A percentile compares a stretch with the other conserved stretches of the same genome.
Evolutionary conservation across 2,113 vertebrate species (phyloP).

Genomic region (Alosa alosa): DNA sequence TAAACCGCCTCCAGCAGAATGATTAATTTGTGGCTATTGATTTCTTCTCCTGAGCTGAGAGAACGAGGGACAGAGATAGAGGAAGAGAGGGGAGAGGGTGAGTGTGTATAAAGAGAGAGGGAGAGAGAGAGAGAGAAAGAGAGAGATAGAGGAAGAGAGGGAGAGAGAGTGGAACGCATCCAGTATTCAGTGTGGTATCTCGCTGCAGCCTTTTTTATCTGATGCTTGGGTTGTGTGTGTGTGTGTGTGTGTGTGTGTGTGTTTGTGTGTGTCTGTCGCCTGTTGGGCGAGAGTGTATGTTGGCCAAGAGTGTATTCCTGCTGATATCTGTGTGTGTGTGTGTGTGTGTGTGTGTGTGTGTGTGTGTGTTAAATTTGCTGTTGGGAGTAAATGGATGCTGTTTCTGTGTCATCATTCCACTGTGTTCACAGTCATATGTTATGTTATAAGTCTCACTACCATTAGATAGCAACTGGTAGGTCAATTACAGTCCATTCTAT

Average conservation of each 20-base stretch:
- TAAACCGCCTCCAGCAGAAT: constrained; percentile 50
- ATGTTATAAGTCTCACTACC: background rate
- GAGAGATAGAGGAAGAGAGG: constrained; percentile 29
- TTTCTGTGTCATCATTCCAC: background rate
- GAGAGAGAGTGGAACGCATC: constrained; percentile 52
- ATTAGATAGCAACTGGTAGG: background rate
- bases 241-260: background rate
- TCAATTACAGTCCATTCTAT: background rate
- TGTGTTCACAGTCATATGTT: background rate
- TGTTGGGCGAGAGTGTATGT: background rate
- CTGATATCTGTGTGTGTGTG: background rate
- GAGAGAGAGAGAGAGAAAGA: background rate
- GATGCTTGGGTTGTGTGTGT: background rate
- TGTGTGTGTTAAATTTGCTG: background rate
- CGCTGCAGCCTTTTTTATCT: constrained; percentile 60
- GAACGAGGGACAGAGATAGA: constrained; percentile 38
- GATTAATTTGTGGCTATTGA: constrained; percentile 60
- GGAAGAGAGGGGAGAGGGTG: constrained; percentile 24
- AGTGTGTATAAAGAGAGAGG: background rate
- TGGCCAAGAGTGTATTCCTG: background rate
- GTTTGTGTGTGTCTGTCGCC: background rate
- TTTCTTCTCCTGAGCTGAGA: constrained; percentile 52
- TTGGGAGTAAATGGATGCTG: background rate
- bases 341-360: background rate
- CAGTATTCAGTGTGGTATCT: constrained; percentile 68